Evolutionary conservation across 2,797 vertebrate species (phyloP), one percentile per base, ranked within the genome.

Genomic region (Champsocephalus gunnari): DNA sequence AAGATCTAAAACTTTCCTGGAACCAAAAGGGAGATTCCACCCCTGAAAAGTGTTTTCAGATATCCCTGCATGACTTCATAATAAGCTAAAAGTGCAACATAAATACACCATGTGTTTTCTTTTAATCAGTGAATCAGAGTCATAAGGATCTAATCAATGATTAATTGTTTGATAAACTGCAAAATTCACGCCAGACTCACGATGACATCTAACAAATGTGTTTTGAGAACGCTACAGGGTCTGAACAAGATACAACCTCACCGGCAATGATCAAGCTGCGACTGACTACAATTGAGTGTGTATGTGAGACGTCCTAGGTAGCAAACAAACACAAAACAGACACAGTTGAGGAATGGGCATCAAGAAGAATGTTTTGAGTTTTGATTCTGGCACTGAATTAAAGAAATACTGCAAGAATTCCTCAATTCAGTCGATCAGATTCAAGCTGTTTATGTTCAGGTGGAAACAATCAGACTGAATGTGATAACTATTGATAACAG

Each of bases 341-440:
- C 17, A 17, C 32, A 34, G 10, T 54, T 60, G 38, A 43, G 43
- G 49, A 38, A 66, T 76, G 56, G 8, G 32, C 57, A 21, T 51
- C 48, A 69, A 77, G 49, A 62, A 70, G 63, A 32, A 43, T 11
- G 79, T 66, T 87, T 77, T 28, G 32, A 66, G 62, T 80, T 83
- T 28, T 19, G 24, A 48, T 11, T 66, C 68, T 87, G 81, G 84
- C 77, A 48, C 17, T 3, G 10, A 54, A 77, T 64, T 28, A 87
- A 86, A 75, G 57, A 51, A 12, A 44, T 7, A 59, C 64, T 47
- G 16, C 19, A 45, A 77, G 63, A 73, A 76, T 54, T 66, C 38
- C 51, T 67, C 12, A 61, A 57, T 59, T 66, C 60, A 72, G 66
- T 73, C 75, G 62, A 62, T 75, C 58, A 24, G 69, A 65, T 75